Conservation (phyloP, 2,113 vertebrate genomes). For the mouse (Mus musculus) region GRCm39 chr2:173633001-173633500, state of each 20-base stretch:
- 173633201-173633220: neutral
- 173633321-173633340: neutral
- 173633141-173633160: accelerated
- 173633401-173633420: neutral
- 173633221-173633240: neutral
- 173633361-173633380: neutral
- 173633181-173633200: accelerated
- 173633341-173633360: neutral
- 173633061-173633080: accelerated
- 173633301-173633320: neutral
- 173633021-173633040: neutral
- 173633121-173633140: too few relatives aligned
- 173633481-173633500: neutral
- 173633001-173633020: too few relatives aligned
- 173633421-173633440: accelerated
- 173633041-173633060: accelerated
- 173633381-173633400: neutral
- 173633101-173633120: too few relatives aligned
- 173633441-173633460: accelerated
- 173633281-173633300: neutral
- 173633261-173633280: too few relatives aligned
- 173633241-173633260: neutral
- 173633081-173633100: accelerated
- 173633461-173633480: accelerated
- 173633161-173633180: accelerated